Conservation (phyloP, 2,888 invertebrate genomes). For the Zootermopsis nevadensis region DNA sequence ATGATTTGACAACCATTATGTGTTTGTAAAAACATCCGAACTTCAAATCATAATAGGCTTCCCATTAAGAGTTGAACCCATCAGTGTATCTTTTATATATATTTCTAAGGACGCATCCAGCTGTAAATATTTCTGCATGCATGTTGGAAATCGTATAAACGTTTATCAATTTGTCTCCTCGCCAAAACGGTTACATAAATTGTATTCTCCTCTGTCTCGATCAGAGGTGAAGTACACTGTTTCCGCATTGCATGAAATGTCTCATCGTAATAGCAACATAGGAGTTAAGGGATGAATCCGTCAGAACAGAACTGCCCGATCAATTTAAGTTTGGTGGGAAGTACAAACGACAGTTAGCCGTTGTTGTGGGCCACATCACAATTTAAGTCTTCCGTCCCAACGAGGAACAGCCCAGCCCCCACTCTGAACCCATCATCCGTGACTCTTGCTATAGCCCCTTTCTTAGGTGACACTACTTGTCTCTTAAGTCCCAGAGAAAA, state of each 20-base stretch:
- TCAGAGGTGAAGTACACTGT: background rate
- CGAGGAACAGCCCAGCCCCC: constrained; percentile 44
- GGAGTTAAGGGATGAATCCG: background rate
- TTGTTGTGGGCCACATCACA: constrained; percentile 72
- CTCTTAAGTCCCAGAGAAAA: too few relatives aligned
- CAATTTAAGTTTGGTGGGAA: constrained; percentile 61
- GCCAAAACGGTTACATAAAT: background rate
- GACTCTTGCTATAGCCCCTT: too few relatives aligned
- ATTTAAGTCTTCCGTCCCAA: constrained; percentile 44
- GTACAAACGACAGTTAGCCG: constrained; percentile 72
- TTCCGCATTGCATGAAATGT: constrained; percentile 28
- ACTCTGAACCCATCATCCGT: constrained; percentile 7
- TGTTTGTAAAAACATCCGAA: background rate
- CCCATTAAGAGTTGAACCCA: background rate
- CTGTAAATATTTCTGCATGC: constrained; percentile 38
- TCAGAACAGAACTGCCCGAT: constrained; percentile 48
- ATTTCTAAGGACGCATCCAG: background rate
- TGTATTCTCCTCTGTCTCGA: constrained; percentile 20
- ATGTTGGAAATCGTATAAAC: background rate
- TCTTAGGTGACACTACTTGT: too few relatives aligned
- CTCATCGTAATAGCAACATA: background rate
- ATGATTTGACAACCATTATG: constrained; percentile 3
- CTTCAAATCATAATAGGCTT: background rate
- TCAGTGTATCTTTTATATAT: background rate
- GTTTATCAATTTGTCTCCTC: background rate